phyloP scores from a whole-genome alignment of 2,797 vertebrate species.

The Rhabdomys pumilio region DNA sequence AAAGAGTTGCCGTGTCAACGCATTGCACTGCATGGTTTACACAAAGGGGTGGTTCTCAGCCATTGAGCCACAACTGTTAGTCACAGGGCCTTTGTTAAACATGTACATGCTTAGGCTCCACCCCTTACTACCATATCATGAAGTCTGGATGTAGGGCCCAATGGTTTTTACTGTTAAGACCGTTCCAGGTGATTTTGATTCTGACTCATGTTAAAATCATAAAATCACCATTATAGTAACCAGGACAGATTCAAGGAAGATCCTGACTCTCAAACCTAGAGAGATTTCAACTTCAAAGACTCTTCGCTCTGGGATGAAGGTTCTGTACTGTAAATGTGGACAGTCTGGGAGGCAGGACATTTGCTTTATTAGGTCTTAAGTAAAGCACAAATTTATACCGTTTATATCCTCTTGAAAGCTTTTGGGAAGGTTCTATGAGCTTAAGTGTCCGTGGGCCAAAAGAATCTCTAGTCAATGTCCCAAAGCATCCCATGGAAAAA shows the following conservation, averaged over 20 bases:
- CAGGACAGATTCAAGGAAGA: neutral
- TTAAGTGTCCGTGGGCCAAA: neutral
- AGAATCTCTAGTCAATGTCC: neutral
- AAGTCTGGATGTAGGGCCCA: neutral
- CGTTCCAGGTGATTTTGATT: neutral
- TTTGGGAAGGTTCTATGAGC: neutral
- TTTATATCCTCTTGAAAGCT: conserved; percentile 9
- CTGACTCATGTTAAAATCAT: neutral
- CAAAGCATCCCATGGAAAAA: neutral
- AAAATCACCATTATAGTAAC: conserved; percentile 8
- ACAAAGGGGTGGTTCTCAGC: conserved; percentile 14
- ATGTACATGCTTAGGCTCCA: neutral
- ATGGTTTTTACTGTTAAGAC: neutral
- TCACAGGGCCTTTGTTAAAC: neutral
- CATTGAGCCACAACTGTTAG: neutral
- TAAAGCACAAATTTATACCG: neutral
- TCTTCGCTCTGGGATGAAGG: neutral
- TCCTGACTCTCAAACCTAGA: neutral
- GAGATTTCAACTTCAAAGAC: neutral
- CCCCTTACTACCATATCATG: neutral
- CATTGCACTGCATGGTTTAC: conserved; percentile 8
- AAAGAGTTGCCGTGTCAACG: neutral
- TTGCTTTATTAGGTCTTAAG: neutral
- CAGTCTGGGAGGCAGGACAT: neutral
- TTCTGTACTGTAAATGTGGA: neutral